Percentiles rank a stretch among this genome's conserved stretches.
These are phyloP conservation scores for Tonatia bakeri DNA, from an alignment of 2,113 vertebrate species.

Conservation along the genomic window DNA sequence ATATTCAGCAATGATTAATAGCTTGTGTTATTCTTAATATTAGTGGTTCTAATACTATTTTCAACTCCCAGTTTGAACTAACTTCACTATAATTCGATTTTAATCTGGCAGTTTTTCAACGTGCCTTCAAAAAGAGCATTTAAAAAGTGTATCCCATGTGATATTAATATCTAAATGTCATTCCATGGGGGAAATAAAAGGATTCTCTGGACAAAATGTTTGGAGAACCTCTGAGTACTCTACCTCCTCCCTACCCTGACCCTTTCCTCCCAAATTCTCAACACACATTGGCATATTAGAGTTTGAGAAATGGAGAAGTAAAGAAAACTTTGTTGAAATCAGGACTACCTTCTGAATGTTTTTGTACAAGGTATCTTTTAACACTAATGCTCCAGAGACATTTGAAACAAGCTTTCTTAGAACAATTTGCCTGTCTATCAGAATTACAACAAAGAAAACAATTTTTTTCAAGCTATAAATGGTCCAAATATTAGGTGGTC, in stretches of 20 bases:
- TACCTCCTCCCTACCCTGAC: neutral
- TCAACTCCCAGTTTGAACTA: neutral
- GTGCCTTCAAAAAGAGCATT: neutral
- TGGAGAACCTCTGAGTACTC: neutral
- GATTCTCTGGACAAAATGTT: neutral
- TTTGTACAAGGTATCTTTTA: neutral
- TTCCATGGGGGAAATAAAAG: neutral
- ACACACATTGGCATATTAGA: neutral
- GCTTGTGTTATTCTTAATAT: neutral
- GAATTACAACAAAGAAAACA: neutral
- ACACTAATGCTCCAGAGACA: neutral
- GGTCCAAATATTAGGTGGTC: neutral
- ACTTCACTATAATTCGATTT: neutral
- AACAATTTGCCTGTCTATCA: neutral
- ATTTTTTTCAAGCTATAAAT: neutral
- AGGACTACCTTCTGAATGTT: neutral
- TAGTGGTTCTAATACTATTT: neutral
- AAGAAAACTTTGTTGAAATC: conserved; percentile 21
- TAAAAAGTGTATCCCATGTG: neutral
- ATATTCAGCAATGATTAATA: neutral
- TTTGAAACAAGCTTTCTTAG: neutral
- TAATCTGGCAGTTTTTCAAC: conserved; percentile 13
- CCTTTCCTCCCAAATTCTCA: neutral
- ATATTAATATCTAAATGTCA: neutral
- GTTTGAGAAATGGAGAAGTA: neutral